Evolutionary conservation across 1,140 invertebrate genomes (phyloP).

Genomic region (Portunus trituberculatus): DNA sequence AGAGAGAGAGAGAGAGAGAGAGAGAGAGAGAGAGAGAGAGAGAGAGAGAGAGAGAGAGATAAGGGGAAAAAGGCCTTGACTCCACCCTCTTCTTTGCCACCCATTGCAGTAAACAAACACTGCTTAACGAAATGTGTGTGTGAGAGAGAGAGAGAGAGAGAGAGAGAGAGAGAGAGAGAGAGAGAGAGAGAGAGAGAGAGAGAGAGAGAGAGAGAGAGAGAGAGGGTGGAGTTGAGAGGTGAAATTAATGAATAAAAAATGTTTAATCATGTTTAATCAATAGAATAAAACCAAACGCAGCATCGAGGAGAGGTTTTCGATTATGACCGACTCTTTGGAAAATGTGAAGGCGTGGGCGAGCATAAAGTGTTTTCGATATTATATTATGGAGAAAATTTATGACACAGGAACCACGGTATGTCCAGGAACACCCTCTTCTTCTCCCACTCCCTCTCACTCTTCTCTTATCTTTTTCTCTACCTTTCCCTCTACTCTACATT

Average conservation of each 20-base stretch:
- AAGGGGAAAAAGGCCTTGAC: neutral
- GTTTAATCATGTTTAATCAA: neutral
- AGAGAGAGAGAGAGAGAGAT: neutral
- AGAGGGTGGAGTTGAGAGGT: neutral
- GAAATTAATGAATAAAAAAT: neutral
- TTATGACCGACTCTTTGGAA: neutral
- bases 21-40: neutral
- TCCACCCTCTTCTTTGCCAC: neutral
- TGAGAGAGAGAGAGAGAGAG: conserved; percentile 33
- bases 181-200: conserved; percentile 39
- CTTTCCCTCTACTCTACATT: neutral
- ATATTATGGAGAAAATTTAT: neutral
- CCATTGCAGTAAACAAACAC: neutral
- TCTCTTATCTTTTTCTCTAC: neutral
- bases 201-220: conserved; percentile 27
- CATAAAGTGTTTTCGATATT: conserved; percentile 15
- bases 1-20: neutral
- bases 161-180: conserved; percentile 38
- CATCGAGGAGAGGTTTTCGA: neutral
- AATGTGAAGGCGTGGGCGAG: neutral
- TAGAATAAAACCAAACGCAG: neutral
- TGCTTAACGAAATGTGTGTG: neutral
- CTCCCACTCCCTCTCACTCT: neutral
- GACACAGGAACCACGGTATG: neutral
- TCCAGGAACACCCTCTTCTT: neutral